Base-by-base conservation (phyloP, 2,113 vertebrate species). In the Eulemur rufifrons region DNA sequence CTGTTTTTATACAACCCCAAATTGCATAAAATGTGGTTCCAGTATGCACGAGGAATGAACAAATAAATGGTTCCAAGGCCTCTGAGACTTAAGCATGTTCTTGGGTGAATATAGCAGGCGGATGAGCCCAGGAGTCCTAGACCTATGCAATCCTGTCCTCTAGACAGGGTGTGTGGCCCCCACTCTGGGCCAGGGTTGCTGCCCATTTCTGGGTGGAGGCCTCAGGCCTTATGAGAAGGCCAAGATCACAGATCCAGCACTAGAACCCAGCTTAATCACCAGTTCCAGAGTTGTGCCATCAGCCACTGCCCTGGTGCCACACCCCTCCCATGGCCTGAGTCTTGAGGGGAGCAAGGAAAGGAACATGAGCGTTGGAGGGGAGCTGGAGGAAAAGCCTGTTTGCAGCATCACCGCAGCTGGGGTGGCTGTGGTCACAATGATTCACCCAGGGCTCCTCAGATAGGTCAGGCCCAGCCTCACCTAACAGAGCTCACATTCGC, bases 371-470 rank as follows among this genome's bases (percentile, higher is more conserved):
- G 1, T 42, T 50, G 80, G 50, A 32, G 52, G 15, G 39, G 21
- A 69, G 89, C 76, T 37, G 12, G 80, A 93, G 68, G 87, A 80
- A 76, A 96, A 89, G 69, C 87, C 63, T 42, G 54, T 92, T 59
- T 84, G 69, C 21, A 89, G 76, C 90, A 42, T 64, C 29, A 8
- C 54, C 20, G 3, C 69, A 37, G 80, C 34, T 85, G 94, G 90
- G 83, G 92, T 1, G 56, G 64, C 92, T 96, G 93, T 94, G 95
- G 97, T 95, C 5, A 2, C 59, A 96, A 93, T 96, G 96, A 97
- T 97, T 96, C 95, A 97, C 90, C 85, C 91, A 85, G 74, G 54
- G 73, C 86, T 95, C 86, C 82, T 64, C 77, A 97, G 95, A 97
- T 82, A 68, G 61, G 52, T 88, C 50, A 92, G 90, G 73, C 76